Evolutionary conservation across 1,140 invertebrate genomes (phyloP).

Genomic region (Lycorma delicatula): DNA sequence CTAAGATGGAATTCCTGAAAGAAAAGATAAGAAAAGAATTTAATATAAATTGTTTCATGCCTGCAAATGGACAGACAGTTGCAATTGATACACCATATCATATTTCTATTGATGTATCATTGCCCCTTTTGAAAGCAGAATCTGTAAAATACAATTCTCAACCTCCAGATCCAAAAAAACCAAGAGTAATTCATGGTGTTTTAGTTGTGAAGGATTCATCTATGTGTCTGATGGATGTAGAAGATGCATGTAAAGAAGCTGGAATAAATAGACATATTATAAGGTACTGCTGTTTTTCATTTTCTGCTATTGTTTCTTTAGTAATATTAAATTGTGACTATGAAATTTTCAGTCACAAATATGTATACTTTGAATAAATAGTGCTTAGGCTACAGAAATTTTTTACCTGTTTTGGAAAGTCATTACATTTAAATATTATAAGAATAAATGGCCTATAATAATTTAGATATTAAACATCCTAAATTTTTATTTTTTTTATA

Average conservation of each 20-base stretch:
- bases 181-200: constrained; percentile 79
- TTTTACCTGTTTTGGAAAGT: too few species aligned
- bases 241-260: constrained; percentile 80
- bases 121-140: constrained; percentile 75
- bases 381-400: too few species aligned
- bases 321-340: too few species aligned
- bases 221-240: constrained; percentile 79
- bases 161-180: constrained; percentile 79
- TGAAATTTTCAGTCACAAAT: too few species aligned
- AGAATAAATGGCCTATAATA: too few species aligned
- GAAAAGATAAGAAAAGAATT: constrained; percentile 76
- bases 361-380: too few species aligned
- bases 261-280: constrained; percentile 73
- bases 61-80: constrained; percentile 93
- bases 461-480: too few species aligned
- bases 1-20: constrained; percentile 64
- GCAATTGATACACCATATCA: constrained; percentile 76
- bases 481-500: too few species aligned
- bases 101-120: constrained; percentile 82
- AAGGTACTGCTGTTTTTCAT: too few species aligned
- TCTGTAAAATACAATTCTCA: constrained; percentile 65
- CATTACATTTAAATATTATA: too few species aligned
- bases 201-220: constrained; percentile 83
- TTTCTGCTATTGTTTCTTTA: too few species aligned
- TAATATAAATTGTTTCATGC: constrained; percentile 86